Percentiles rank a stretch among this genome's conserved stretches.
Conservation (phyloP, 2,888 invertebrate genomes). For the Acrobasis consociella region DNA sequence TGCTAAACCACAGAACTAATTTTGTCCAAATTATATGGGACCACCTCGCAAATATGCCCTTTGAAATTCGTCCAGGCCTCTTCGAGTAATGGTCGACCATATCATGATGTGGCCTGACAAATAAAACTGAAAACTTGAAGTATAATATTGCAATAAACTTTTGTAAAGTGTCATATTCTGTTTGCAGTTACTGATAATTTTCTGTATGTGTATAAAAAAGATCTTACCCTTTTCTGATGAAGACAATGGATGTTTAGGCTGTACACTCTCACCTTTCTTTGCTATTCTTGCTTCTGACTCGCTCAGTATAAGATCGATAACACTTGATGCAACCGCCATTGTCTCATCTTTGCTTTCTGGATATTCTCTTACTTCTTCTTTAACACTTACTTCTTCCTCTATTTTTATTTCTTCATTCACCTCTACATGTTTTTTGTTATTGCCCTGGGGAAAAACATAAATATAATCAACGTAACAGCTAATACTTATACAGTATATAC, state of each 20-base stretch:
- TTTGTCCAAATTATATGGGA: no score
- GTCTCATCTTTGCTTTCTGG: conserved; percentile 38
- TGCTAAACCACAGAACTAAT: no score
- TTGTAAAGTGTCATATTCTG: no score
- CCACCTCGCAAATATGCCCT: no score
- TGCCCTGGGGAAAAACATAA: not conserved
- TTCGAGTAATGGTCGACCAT: no score
- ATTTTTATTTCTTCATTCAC: conserved; percentile 3
- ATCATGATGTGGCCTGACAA: no score
- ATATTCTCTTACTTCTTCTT: conserved; percentile 32
- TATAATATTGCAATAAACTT: no score
- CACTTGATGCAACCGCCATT: conserved; percentile 53
- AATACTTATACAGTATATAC: not conserved
- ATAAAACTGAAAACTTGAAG: no score
- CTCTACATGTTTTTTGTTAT: conserved; percentile 20
- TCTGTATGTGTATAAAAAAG: no score
- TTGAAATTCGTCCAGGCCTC: no score
- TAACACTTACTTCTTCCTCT: conserved; percentile 24
- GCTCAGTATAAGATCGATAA: conserved; percentile 65
- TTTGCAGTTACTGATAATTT: no score
- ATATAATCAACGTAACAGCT: not conserved
- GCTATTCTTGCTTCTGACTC: conserved; percentile 55
- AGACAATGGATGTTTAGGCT: conserved; percentile 38
- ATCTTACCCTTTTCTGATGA: conserved; percentile 50
- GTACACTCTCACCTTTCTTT: conserved; percentile 39